Evolutionary conservation across 2,113 vertebrate genomes (phyloP), one percentile per base, ranked within the genome.

Genomic region (Psammodynastes pulverulentus): DNA sequence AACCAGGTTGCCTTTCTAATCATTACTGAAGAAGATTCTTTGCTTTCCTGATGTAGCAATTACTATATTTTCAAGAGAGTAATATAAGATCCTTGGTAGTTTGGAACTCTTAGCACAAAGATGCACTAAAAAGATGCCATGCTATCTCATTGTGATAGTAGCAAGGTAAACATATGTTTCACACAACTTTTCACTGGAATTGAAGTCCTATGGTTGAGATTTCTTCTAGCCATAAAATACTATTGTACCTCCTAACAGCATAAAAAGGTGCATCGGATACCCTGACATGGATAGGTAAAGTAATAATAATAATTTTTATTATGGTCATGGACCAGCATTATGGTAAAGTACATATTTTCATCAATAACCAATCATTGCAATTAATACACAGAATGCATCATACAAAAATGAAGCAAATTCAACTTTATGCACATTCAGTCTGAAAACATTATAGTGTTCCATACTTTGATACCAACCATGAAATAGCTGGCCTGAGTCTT

Each of bases 1-100:
- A 96, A 87, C 93, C 92, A 13, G 92, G 95, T 67, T 94, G 89
- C 12, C 58, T 93, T 94, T 95, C 91, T 94, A 48, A 48, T 67
- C 29, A 67, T 87, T 89, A 58, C 52, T 95, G 52, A 89, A 79
- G 53, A 86, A 89, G 51, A 1, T 92, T 79, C 26, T 91, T 95
- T 91, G 9, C 90, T 92, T 94, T 93, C 56, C 12, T 34, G 26
- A 46, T 39, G 21, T 89, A 52, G 34, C 52, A 45, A 43, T 23
- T 90, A 54, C 90, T 91, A 92, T 88, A 93, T 53, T 45, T 45
- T 46, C 39, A 48, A 89, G 53, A 39, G 1, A 72, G 84, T 62
- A 85, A 67, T 43, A 91, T 39, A 92, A 90, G 90, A 93, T 45
- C 24, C 8, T 0, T 92, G 88, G 92, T 86, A 91, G 58, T n/a